Base-by-base conservation (phyloP, 2,888 invertebrate genomes). In the Epirrhoe tristata region DNA sequence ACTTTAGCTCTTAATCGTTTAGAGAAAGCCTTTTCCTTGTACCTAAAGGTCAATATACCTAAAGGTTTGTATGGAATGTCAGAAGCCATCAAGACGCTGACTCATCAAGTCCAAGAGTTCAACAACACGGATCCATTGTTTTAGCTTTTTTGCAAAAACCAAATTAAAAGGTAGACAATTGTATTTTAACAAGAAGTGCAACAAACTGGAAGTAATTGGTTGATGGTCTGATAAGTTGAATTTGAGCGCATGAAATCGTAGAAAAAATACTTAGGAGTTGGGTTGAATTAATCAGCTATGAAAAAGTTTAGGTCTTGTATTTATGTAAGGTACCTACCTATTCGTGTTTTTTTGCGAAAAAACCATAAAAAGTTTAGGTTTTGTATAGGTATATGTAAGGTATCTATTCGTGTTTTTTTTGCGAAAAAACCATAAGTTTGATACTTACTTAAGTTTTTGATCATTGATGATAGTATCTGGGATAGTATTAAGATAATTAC, bases 121-220 rank as follows among this genome's bases (percentile, higher is more conserved):
- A 79, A 87, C 87, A 81, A 81, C 88, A 75, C 75, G 66, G 57
- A 12, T 36, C 75, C 77, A 86, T 89, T 89, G 88, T 89, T 83
- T 87, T 73, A 79, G 63, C 62, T 71, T 82, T 83, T 85, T 84
- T 80, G 67, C 58, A 55, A 36, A 69, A 67, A 61, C 65, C 64
- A 71, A 63, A 60, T 70, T 66, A 67, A 69, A 24, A 58, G 64
- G 56, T 65, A 72, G 64, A 53, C 65, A 72, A 74, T 69, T 74
- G 66, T 70, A 68, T 58, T 66, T 62, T 71, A 72, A 48, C 58
- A 68, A 68, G 64, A 71, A 64, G 43, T 58, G 34, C 60, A 66
- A 24, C 50, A 43, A 54, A 10, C 17, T 55, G 10, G 10, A 58
- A 14, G 55, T 63, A 51, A 67, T 58, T 63, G 24, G 16, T 36